phyloP scores from a whole-genome alignment of 2,113 vertebrate genomes.

The Lonchura striata region DNA sequence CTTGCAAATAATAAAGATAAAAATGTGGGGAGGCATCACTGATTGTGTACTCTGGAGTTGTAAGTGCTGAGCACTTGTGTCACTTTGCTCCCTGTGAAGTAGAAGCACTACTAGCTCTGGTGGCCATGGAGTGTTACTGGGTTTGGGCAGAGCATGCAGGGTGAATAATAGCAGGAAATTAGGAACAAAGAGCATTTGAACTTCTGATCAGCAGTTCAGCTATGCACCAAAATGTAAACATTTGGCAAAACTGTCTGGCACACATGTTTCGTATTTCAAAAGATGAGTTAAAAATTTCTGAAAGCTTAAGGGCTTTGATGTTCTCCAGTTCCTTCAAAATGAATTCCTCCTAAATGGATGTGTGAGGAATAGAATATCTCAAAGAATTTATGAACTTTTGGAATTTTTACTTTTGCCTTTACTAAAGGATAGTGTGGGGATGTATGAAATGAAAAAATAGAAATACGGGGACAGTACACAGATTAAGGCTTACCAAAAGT shows the following conservation, averaged over 20 bases:
- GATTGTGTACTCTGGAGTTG: accelerated
- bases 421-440: neutral
- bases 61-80: neutral
- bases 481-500: neutral
- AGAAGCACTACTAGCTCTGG: neutral
- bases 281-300: constrained; percentile 10
- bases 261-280: constrained; percentile 53
- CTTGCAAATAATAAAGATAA: neutral
- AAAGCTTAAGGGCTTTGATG: constrained; percentile 56
- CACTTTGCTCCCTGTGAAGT: neutral
- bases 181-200: constrained; percentile 69
- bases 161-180: constrained; percentile 58
- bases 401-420: neutral
- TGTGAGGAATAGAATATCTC: neutral
- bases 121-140: constrained; percentile 17
- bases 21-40: neutral
- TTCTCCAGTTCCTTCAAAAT: constrained; percentile 30
- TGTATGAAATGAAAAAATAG: neutral
- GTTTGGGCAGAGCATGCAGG: neutral
- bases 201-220: constrained; percentile 67
- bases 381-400: neutral
- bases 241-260: constrained; percentile 59
- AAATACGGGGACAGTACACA: neutral
- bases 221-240: constrained; percentile 71
- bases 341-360: constrained; percentile 22